Conservation (phyloP, 2,888 invertebrate species). For the Sturmia bella region DNA sequence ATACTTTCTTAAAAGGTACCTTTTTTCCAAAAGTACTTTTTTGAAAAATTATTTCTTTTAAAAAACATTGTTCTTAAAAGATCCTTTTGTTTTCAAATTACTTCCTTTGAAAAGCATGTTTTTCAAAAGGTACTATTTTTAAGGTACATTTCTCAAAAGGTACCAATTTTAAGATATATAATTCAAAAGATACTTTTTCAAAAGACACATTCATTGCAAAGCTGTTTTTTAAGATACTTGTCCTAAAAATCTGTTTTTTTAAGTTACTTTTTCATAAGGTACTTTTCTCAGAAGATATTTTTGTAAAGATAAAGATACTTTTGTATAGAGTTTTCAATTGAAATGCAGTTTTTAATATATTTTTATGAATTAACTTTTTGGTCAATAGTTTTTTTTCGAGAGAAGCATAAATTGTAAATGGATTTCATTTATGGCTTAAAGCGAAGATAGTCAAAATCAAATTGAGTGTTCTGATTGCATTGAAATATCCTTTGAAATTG, state of each 20-base stretch:
- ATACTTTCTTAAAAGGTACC: neutral
- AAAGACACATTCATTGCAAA: too few species aligned
- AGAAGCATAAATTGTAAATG: neutral
- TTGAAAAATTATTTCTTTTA: neutral
- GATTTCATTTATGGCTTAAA: neutral
- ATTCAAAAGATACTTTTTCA: neutral
- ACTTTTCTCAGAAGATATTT: too few species aligned
- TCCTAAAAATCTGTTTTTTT: too few species aligned
- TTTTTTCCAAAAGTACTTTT: neutral
- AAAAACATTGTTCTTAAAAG: neutral
- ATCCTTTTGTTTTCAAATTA: too few species aligned
- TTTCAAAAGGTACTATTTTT: neutral
- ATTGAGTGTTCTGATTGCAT: neutral
- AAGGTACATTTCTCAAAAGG: neutral
- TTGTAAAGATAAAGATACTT: too few species aligned
- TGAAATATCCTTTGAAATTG: constrained; percentile 10
- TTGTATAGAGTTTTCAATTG: too few species aligned
- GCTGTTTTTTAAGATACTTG: too few species aligned
- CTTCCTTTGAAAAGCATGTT: neutral
- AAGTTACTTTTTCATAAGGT: too few species aligned
- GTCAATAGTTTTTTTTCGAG: neutral
- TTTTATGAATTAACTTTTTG: neutral
- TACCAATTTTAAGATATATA: neutral
- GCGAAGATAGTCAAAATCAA: neutral
- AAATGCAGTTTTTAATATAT: too few species aligned